Conservation (phyloP, 1,140 invertebrate genomes). For the Cylas formicarius region DNA sequence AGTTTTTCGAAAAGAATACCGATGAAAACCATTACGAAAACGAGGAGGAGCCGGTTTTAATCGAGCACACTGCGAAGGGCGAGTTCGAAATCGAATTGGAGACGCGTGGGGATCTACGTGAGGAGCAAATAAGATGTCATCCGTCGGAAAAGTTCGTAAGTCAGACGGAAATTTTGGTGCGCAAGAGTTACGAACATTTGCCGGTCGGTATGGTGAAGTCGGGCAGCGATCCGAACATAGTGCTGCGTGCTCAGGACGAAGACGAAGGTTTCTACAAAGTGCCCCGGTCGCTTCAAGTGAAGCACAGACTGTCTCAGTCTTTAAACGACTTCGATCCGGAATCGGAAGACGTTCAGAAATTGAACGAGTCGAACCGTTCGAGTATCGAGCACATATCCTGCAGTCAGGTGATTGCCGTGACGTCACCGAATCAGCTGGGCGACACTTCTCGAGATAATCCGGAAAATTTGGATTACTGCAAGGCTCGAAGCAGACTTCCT, state of each 20-base stretch:
- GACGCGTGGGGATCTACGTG: background rate
- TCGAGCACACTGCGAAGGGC: constrained; percentile 17
- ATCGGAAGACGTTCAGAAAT: constrained; percentile 19
- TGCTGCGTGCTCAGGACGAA: constrained; percentile 26
- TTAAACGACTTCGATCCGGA: constrained; percentile 37
- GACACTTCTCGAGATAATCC: constrained; percentile 13
- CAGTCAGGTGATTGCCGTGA: constrained; percentile 33
- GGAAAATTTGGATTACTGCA: constrained; percentile 30
- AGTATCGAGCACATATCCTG: constrained; percentile 39
- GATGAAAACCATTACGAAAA: constrained; percentile 23
- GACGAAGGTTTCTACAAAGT: constrained; percentile 38
- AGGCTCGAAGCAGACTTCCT: constrained; percentile 27
- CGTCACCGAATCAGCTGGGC: background rate
- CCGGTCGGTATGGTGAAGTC: constrained; percentile 27
- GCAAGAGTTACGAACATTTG: constrained; percentile 11
- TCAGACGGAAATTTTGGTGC: constrained; percentile 19
- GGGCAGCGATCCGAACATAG: constrained; percentile 37
- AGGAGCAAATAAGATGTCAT: constrained; percentile 11
- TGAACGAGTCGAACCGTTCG: constrained; percentile 16
- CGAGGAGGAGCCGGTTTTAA: constrained; percentile 13
- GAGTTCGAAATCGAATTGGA: constrained; percentile 26
- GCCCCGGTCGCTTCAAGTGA: constrained; percentile 26
- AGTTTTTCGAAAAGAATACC: constrained; percentile 31
- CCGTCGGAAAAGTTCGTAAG: constrained; percentile 20
- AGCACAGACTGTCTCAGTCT: constrained; percentile 33